Evolutionary conservation across 2,797 vertebrate genomes (phyloP).

Genomic region (Serranus cabrilla): DNA sequence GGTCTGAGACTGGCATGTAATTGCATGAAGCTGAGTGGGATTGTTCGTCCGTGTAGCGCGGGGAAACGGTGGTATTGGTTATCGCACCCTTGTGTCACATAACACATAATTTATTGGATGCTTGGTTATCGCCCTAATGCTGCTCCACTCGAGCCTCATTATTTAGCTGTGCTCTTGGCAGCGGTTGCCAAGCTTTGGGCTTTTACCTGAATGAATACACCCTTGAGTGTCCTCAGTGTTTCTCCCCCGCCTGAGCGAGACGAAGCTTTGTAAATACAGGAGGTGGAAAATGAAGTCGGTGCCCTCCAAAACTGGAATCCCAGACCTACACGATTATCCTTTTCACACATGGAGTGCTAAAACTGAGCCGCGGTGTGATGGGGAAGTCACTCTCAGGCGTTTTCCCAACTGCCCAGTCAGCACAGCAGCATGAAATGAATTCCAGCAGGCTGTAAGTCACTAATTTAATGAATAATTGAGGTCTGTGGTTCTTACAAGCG

Average conservation of each 20-base stretch:
- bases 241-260: neutral
- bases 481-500: conserved; percentile 34
- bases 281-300: conserved; percentile 21
- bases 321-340: conserved; percentile 20
- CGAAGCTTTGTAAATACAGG: conserved; percentile 25
- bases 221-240: conserved; percentile 32
- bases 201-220: conserved; percentile 55
- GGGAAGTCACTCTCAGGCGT: neutral
- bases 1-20: neutral
- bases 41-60: neutral
- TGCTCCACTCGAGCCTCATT: conserved; percentile 51
- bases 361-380: neutral
- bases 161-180: conserved; percentile 51
- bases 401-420: conserved; percentile 16
- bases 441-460: conserved; percentile 18
- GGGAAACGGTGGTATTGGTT: conserved; percentile 3
- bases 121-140: conserved; percentile 56
- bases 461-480: conserved; percentile 63
- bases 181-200: conserved; percentile 35
- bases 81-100: conserved; percentile 57
- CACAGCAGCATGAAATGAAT: conserved; percentile 2
- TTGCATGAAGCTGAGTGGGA: conserved; percentile 6
- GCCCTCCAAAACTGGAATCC: conserved; percentile 26
- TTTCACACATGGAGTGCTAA: conserved; percentile 40
- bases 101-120: conserved; percentile 52